phyloP scores from a whole-genome alignment of 2,113 vertebrate genomes.

The Pollimyrus isidori region DNA sequence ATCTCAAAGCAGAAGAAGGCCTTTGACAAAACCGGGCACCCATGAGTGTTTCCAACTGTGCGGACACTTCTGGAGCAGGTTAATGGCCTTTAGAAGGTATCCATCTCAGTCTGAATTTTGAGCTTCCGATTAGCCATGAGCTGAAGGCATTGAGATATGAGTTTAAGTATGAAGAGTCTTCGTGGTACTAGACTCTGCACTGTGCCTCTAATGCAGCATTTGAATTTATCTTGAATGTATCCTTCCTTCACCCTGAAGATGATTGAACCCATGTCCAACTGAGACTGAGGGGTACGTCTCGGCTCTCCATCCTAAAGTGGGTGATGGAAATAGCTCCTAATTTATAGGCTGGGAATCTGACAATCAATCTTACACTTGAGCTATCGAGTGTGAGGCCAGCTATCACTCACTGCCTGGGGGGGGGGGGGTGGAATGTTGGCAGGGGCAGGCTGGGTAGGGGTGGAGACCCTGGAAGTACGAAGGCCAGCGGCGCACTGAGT shows the following conservation, averaged over 20 bases:
- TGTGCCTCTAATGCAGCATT: not conserved
- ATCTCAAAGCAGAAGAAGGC: not conserved
- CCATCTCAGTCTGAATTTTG: not conserved
- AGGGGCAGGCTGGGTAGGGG: not conserved
- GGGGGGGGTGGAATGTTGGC: not conserved
- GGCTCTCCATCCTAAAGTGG: not conserved
- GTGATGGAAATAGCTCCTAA: not conserved
- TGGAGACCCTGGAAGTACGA: constrained; percentile 9
- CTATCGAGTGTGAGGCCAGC: constrained; percentile 10
- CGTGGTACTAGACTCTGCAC: not conserved
- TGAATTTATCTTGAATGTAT: not conserved
- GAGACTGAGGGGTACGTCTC: not conserved
- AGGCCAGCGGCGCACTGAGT: not conserved
- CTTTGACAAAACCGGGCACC: not conserved
- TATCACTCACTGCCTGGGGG: constrained; percentile 31
- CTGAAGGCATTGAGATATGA: not conserved
- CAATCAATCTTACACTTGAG: not conserved
- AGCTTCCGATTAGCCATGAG: not conserved
- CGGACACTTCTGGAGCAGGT: not conserved
- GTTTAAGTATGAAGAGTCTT: not conserved
- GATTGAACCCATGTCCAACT: not conserved
- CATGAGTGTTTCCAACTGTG: not conserved
- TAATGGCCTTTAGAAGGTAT: not conserved
- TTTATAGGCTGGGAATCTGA: not conserved
- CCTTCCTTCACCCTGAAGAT: not conserved